Base-by-base conservation (phyloP, 2,797 vertebrate genomes). In the Syngnathus rostellatus region DNA sequence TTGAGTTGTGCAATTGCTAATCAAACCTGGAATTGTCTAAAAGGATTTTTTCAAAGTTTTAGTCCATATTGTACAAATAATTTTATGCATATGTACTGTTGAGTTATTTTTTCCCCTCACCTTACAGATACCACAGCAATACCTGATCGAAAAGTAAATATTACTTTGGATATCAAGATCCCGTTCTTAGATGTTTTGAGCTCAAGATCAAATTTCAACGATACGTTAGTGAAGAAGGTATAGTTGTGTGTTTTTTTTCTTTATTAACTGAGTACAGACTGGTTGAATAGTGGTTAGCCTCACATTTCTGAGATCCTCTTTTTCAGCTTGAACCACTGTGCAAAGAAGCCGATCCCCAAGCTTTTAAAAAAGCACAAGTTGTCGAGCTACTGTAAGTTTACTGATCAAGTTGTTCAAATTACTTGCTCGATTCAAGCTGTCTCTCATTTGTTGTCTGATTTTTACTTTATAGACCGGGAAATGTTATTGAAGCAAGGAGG, bases 241-340 rank as follows among this genome's bases (percentile, higher is more conserved):
- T 8, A 39, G 25, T 31, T 19, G 16, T 14, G 5, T 48, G 1
- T 51, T 55, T 23, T 12, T 10, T 14, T 57, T 57, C 16, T 16
- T 31, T 31, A 19, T 19, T 17, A n/a, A n/a, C 19, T 50, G 48
- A 8, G 7, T n/a, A 8, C 43, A 45, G 9, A 10, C 10, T 12
- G 9, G 43, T 45, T 3, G 10, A 12, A 45, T 45, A 45, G 11
- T 45, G 43, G 43, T 50, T 8, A 6, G 46, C 17, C 46, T 7
- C 17, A 50, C 8, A 7, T 19, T 19, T n/a, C 19, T 50, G 48
- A 50, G 19, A 19, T 50, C 17, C 45, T 48, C 8, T 19, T 68
- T 64, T 53, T 51, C 65, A 91, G 88, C 80, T 91, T 17, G 48
- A 66, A 48, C 3, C 8, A 1, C 40, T 89, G 12, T 89, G 82